These are phyloP conservation scores for Rhineura floridana DNA, from an alignment of 2,113 vertebrate genomes.

Conservation along the genomic window DNA sequence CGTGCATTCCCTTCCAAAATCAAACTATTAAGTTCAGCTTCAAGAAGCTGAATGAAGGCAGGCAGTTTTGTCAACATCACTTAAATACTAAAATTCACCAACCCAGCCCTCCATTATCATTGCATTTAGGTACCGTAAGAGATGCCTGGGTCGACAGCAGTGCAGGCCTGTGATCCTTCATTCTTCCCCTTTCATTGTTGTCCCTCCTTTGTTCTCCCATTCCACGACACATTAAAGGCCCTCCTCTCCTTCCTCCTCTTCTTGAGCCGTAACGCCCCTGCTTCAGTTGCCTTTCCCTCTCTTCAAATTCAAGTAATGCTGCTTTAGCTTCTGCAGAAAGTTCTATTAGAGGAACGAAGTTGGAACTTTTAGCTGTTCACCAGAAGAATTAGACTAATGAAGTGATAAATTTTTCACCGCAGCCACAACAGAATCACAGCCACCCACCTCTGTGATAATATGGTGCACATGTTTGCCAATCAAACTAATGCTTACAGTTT, in stretches of 20 bases:
- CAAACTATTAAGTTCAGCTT: neutral
- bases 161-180: constrained; percentile 85
- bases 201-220: constrained; percentile 85
- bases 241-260: constrained; percentile 83
- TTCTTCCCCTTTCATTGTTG: constrained; percentile 80
- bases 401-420: neutral
- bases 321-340: constrained; percentile 96
- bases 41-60: neutral
- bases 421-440: neutral
- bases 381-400: neutral
- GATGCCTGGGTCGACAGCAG: constrained; percentile 84
- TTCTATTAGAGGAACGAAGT: constrained; percentile 75
- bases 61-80: too few species aligned
- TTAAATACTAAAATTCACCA: neutral
- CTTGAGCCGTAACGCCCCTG: constrained; percentile 84
- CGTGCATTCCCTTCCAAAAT: too few species aligned
- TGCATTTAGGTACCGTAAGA: constrained; percentile 80
- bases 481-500: constrained; percentile 17
- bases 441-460: constrained; percentile 11
- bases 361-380: neutral
- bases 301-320: constrained; percentile 90
- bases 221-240: constrained; percentile 77
- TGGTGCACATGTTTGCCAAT: constrained; percentile 28
- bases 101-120: neutral
- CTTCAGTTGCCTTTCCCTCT: constrained; percentile 88